Evolutionary conservation across 2,797 vertebrate genomes (phyloP).

Genomic region (Poliocrania exsul): DNA sequence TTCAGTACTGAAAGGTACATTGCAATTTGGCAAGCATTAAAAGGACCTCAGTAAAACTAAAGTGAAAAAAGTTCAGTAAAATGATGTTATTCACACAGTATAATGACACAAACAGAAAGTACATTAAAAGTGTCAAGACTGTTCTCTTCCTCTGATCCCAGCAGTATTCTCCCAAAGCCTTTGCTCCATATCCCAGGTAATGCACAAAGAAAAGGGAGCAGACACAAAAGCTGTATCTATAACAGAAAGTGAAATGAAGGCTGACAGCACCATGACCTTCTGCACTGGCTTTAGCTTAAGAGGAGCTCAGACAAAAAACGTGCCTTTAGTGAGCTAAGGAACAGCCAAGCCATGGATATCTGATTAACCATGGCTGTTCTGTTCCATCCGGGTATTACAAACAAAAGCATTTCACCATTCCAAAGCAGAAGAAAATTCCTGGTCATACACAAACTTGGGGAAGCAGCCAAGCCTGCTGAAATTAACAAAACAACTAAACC

Average conservation of each 20-base stretch:
- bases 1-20: background rate
- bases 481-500: background rate
- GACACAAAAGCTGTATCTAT: background rate
- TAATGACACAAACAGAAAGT: background rate
- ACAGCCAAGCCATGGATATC: background rate
- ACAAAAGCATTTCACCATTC: background rate
- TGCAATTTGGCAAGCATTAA: conserved; percentile 6
- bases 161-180: background rate
- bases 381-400: background rate
- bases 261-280: background rate
- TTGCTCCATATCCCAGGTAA: background rate
- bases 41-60: background rate
- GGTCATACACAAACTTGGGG: background rate
- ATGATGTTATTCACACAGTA: background rate
- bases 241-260: background rate
- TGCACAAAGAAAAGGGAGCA: background rate
- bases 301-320: background rate
- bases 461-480: background rate
- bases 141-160: background rate
- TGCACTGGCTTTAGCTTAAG: background rate
- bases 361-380: background rate
- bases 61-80: background rate
- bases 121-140: background rate
- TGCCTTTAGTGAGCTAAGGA: background rate
- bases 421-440: background rate